These are phyloP conservation scores for Macropus fuliginosus DNA, from an alignment of 2,797 vertebrate species.

Conservation along the genomic window DNA sequence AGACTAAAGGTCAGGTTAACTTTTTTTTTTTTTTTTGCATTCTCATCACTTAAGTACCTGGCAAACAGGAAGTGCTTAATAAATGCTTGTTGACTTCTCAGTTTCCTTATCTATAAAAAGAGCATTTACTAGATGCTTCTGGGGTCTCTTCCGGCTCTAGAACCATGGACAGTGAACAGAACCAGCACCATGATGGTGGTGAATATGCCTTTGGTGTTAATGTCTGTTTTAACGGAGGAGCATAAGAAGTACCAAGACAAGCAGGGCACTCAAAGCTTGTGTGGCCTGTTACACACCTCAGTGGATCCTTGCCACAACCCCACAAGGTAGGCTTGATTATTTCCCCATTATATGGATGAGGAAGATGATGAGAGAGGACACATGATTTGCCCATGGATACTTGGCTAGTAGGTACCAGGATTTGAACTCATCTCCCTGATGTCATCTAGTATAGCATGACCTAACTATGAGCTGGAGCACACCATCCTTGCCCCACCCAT, in stretches of 20 bases:
- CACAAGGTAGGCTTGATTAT: not conserved
- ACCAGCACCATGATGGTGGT: not conserved
- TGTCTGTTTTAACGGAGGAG: not conserved
- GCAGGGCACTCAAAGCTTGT: not conserved
- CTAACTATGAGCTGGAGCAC: not conserved
- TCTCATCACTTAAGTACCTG: not conserved
- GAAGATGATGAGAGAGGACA: not conserved
- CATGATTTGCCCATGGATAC: not conserved
- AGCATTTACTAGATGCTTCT: not conserved
- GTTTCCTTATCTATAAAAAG: too few relatives aligned
- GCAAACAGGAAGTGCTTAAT: not conserved
- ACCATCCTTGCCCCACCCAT: not conserved
- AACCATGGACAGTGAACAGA: too few relatives aligned
- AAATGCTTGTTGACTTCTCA: not conserved
- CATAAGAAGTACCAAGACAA: not conserved
- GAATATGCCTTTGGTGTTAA: not conserved
- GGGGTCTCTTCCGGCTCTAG: not conserved
- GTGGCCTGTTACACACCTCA: not conserved
- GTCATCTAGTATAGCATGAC: not conserved
- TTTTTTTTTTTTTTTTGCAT: not conserved
- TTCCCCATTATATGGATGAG: not conserved
- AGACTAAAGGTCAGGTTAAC: not conserved
- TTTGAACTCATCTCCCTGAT: not conserved
- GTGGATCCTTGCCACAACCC: not conserved
- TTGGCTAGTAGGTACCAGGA: not conserved